Evolutionary conservation across 2,888 invertebrate species (phyloP).

Genomic region (Hybos culiciformis): DNA sequence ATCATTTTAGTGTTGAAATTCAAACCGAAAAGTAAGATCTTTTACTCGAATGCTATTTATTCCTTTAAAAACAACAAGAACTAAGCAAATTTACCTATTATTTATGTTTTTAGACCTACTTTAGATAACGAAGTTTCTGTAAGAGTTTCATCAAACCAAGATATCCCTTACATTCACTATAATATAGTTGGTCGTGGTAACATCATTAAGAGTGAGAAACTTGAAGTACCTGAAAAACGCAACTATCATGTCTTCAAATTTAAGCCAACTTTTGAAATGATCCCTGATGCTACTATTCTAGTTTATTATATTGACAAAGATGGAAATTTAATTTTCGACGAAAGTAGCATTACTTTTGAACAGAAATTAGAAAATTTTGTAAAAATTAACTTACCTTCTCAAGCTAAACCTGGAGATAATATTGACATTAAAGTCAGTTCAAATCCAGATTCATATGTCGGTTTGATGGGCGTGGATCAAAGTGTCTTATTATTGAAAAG

Average conservation of each 20-base stretch:
- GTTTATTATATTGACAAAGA: constrained; percentile 62
- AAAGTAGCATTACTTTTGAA: constrained; percentile 62
- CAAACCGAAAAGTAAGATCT: constrained; percentile 36
- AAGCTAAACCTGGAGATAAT: constrained; percentile 62
- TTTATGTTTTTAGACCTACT: constrained; percentile 33
- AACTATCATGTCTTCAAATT: constrained; percentile 41
- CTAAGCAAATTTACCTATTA: too few relatives aligned
- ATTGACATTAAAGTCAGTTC: constrained; percentile 66
- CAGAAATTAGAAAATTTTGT: constrained; percentile 71
- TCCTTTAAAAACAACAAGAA: not conserved
- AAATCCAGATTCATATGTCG: constrained; percentile 75
- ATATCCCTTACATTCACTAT: constrained; percentile 62
- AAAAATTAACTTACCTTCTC: constrained; percentile 47
- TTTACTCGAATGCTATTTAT: not conserved
- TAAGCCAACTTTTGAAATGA: constrained; percentile 63
- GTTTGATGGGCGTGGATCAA: constrained; percentile 78
- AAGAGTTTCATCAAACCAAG: constrained; percentile 57
- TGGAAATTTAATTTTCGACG: constrained; percentile 72
- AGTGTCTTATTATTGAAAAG: constrained; percentile 58
- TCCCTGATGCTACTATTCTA: constrained; percentile 67
- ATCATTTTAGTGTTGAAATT: constrained; percentile 27
- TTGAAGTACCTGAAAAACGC: constrained; percentile 37
- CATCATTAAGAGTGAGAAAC: constrained; percentile 58
- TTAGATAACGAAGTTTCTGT: constrained; percentile 59
- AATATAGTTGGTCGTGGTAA: constrained; percentile 73